Conservation (phyloP, 1,140 invertebrate species). For the Nasonia giraulti region DNA sequence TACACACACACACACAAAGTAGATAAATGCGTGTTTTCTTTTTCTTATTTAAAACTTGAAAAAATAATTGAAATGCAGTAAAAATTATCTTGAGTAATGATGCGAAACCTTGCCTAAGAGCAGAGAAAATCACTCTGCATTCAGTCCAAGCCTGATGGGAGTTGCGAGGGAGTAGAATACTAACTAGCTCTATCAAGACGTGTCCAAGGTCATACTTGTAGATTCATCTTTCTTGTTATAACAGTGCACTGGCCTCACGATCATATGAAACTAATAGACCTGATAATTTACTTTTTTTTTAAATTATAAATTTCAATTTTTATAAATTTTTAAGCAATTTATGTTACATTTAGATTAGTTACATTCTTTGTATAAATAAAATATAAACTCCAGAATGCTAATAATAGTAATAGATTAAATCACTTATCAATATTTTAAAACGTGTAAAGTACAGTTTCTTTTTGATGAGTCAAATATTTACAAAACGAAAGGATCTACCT, state of each 20-base stretch:
- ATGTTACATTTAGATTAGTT: too few species aligned
- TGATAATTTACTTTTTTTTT: too few species aligned
- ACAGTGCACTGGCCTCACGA: conserved; percentile 6
- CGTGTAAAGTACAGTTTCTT: not conserved
- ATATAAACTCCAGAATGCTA: too few species aligned
- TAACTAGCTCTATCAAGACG: conserved; percentile 67
- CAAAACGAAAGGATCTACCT: not conserved
- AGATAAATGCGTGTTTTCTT: not conserved
- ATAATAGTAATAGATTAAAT: too few species aligned
- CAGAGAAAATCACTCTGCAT: conserved; percentile 59
- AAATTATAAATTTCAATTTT: too few species aligned
- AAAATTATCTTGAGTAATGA: not conserved
- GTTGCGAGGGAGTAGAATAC: conserved; percentile 68
- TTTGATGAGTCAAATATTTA: not conserved
- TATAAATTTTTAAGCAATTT: too few species aligned
- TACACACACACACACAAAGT: too few species aligned
- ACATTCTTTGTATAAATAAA: too few species aligned
- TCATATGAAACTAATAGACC: not conserved
- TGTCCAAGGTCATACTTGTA: conserved; percentile 62
- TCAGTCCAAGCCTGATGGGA: conserved; percentile 60
- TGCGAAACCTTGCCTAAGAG: conserved; percentile 9
- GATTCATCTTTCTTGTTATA: not conserved
- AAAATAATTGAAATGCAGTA: not conserved
- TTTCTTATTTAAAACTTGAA: not conserved
- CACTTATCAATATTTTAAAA: too few species aligned